Conservation (phyloP, 2,113 vertebrate species). For the Istiophorus platypterus region DNA sequence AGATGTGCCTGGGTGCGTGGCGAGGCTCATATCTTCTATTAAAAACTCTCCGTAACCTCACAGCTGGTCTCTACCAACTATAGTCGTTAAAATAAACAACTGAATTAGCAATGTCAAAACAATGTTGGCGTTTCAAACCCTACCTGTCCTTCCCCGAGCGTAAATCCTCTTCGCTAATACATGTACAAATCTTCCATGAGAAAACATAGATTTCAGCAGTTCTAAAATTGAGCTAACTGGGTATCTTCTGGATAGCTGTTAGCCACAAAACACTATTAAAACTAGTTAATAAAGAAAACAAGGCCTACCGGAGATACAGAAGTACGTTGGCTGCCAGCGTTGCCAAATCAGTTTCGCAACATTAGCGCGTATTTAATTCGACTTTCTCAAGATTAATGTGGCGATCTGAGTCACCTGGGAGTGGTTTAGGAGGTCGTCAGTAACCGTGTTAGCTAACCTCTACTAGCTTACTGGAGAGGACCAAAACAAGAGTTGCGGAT, state of each 20-base stretch:
- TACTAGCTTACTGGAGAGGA: slow-evolving; percentile 23
- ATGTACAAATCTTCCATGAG: slow-evolving; percentile 58
- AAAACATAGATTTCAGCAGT: slow-evolving; percentile 57
- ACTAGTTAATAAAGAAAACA: background rate
- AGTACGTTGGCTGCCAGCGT: background rate
- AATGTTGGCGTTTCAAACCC: background rate
- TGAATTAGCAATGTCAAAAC: background rate
- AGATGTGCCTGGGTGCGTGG: background rate
- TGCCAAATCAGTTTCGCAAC: slow-evolving; percentile 50
- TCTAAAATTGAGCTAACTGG: background rate
- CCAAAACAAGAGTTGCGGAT: background rate
- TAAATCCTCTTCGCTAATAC: slow-evolving; percentile 59
- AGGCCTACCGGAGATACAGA: slow-evolving; percentile 30
- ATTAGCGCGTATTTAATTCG: background rate
- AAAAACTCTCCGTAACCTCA: background rate
- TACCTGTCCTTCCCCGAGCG: slow-evolving; percentile 72
- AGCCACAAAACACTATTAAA: background rate
- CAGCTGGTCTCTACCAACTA: background rate
- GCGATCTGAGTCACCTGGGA: slow-evolving; percentile 33
- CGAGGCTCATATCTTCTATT: too few species aligned
- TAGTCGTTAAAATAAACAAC: background rate
- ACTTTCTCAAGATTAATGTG: background rate
- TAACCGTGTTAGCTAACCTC: background rate
- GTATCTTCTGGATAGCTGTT: background rate
- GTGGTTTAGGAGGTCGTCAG: slow-evolving; percentile 7